Evolutionary conservation across 92 coral and sea anemone species (phyloP).

Genomic region (Metridium senile): DNA sequence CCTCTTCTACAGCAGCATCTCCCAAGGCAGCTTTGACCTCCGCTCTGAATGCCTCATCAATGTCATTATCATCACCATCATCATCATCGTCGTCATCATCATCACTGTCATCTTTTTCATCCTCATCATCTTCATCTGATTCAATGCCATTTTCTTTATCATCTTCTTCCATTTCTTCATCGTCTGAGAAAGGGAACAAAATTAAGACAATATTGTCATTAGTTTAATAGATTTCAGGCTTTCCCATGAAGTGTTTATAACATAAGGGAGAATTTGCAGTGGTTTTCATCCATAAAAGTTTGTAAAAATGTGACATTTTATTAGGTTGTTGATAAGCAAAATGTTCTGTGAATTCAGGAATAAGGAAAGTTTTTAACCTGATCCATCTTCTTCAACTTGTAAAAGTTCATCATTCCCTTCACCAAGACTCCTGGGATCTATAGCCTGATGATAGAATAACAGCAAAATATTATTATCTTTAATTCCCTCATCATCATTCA

Average conservation of each 20-base stretch:
- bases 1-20: slow-evolving; percentile 61
- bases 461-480: no score
- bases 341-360: neutral
- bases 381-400: slow-evolving; percentile 69
- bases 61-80: slow-evolving; percentile 50
- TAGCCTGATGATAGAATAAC: no score
- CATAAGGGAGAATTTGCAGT: neutral
- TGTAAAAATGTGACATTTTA: no score
- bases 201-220: no score
- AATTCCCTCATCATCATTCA: no score
- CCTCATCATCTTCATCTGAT: slow-evolving; percentile 37
- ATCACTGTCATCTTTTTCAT: slow-evolving; percentile 48
- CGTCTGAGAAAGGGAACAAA: slow-evolving; percentile 31
- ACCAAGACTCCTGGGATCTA: slow-evolving; percentile 63
- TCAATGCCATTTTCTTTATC: slow-evolving; percentile 1
- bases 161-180: slow-evolving; percentile 67
- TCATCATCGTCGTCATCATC: slow-evolving; percentile 45
- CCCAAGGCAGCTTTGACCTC: slow-evolving; percentile 94
- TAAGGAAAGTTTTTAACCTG: slow-evolving; percentile 49
- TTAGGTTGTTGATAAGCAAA: neutral
- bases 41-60: slow-evolving; percentile 91
- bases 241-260: no score
- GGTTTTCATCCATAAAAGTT: no score
- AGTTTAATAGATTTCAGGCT: no score
- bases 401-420: slow-evolving; percentile 56